Evolutionary conservation across 2,888 invertebrate genomes (phyloP).

Genomic region (Philhelius pedissequus): DNA sequence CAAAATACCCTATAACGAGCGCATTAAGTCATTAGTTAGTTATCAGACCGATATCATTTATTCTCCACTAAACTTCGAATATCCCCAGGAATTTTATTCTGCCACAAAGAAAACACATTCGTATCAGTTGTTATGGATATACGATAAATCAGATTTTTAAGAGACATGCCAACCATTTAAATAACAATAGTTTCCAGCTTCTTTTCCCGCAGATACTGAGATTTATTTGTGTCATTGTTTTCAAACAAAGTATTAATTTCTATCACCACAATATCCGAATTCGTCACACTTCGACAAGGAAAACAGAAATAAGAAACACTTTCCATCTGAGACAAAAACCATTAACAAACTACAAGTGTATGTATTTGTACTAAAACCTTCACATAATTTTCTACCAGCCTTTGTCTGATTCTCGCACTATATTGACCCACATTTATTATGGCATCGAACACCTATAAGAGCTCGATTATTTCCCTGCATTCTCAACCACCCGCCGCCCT

Average conservation of each 20-base stretch:
- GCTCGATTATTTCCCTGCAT: conserved; percentile 44
- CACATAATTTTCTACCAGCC: not conserved
- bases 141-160: no score
- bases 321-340: not conserved
- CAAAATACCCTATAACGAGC: no score
- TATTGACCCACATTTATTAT: conserved; percentile 61
- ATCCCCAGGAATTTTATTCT: no score
- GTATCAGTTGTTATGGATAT: no score
- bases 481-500: no score
- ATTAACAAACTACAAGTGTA: not conserved
- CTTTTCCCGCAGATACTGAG: not conserved
- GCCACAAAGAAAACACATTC: no score
- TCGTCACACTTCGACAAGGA: not conserved
- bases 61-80: no score
- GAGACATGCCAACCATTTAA: no score
- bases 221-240: not conserved
- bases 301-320: not conserved
- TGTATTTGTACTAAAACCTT: not conserved
- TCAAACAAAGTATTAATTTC: not conserved
- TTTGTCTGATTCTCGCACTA: conserved; percentile 5
- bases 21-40: no score
- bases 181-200: no score
- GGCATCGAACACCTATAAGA: conserved; percentile 9
- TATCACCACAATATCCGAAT: not conserved
- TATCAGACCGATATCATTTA: no score